These are phyloP conservation scores for Potorous gilbertii DNA, from an alignment of 2,797 vertebrate genomes.

Conservation along the genomic window DNA sequence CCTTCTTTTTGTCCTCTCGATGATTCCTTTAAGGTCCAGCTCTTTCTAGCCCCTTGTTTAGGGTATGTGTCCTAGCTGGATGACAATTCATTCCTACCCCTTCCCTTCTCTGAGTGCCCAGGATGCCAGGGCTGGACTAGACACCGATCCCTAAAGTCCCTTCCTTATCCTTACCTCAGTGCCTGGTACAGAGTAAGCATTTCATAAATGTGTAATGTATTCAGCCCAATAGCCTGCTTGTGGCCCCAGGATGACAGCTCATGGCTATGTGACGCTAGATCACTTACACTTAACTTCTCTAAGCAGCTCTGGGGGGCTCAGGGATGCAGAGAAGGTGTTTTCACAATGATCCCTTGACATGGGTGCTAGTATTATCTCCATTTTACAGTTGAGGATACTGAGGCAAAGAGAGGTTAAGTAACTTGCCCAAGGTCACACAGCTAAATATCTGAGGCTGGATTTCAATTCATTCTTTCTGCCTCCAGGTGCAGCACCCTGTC, in stretches of 20 bases:
- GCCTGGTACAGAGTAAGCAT: neutral
- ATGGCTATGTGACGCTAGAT: neutral
- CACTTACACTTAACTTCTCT: neutral
- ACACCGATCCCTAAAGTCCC: neutral
- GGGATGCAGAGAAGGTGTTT: constrained; percentile 34
- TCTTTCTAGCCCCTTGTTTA: constrained; percentile 1
- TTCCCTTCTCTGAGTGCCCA: constrained; percentile 39
- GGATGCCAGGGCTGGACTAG: constrained; percentile 3
- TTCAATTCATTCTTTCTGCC: neutral
- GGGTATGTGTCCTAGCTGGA: constrained; percentile 24
- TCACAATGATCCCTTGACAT: neutral
- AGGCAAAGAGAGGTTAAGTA: neutral
- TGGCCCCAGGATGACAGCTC: neutral
- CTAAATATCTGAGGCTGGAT: neutral
- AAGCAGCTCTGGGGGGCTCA: neutral
- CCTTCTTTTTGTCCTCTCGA: constrained; percentile 37
- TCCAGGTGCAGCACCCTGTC: neutral
- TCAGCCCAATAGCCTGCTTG: neutral
- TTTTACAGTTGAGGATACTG: neutral
- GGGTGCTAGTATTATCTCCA: neutral
- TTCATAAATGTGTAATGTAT: neutral
- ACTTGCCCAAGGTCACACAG: neutral
- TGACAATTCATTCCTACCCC: constrained; percentile 38
- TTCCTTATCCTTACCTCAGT: neutral
- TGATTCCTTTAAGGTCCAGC: constrained; percentile 43